Evolutionary conservation across 2,113 vertebrate species (phyloP), one percentile per base, ranked within the genome.

Genomic region (Burhinus oedicnemus): DNA sequence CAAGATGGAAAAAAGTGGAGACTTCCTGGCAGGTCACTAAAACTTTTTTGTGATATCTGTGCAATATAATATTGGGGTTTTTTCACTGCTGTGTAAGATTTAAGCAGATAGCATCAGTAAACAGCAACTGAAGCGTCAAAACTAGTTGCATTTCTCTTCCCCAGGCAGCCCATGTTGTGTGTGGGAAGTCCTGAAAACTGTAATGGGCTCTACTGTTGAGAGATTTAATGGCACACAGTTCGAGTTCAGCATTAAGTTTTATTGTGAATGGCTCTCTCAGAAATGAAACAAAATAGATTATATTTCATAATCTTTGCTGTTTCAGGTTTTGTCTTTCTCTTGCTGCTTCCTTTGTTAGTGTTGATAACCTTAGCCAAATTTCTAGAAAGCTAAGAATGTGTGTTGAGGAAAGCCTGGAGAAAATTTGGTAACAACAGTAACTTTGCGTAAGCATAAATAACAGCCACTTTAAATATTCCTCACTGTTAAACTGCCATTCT

Each of bases 301-400:
- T 61, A 74, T 83, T 93, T 91, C 61, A 52, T 84, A 89, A 62
- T 84, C 36, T 91, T 34, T 89, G 25, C 30, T 95, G 19, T 87
- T 95, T 91, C 52, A 86, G 38, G 19, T 51, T 92, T 95, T 87
- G 36, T 74, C 30, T 57, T 79, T 95, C 87, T 83, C 34, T 49
- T 40, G 20, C 30, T 81, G 21, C 51, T 96, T 77, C 34, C 55
- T 87, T 70, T 91, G 21, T 83, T 87, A 17, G 6, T 81, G 11
- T 87, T 92, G 70, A 71, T 88, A 83, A 87, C 8, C 4, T 72
- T 72, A 58, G 62, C 52, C 21, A 83, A 55, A 86, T 83, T 91
- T 91, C 62, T 94, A 82, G 80, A 74, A 88, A 91, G 55, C 29
- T 76, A 25, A 82, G 52, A 72, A 49, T 32, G 20, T 69, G 29